These are phyloP conservation scores for Cossypha polioptera DNA, from an alignment of 2,797 vertebrate species.

Conservation along the genomic window DNA sequence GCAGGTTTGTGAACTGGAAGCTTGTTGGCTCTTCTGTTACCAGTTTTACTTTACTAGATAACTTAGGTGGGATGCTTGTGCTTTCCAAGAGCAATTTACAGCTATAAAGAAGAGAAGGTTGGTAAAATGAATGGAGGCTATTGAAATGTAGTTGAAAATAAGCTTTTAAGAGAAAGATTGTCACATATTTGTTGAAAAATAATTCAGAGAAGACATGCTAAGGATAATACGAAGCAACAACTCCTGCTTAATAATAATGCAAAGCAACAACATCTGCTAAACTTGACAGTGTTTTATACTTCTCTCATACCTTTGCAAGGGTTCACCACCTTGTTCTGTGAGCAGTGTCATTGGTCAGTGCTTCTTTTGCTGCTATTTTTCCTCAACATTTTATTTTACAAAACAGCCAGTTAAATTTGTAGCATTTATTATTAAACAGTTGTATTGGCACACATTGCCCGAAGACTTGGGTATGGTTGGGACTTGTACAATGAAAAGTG, in stretches of 20 bases:
- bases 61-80: neutral
- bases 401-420: neutral
- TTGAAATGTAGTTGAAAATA: neutral
- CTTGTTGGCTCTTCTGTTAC: neutral
- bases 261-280: neutral
- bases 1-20: neutral
- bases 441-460: neutral
- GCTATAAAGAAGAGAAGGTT: neutral
- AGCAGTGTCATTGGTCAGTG: neutral
- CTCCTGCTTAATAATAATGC: neutral
- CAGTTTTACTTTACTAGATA: neutral
- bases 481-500: neutral
- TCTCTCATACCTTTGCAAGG: neutral
- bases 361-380: neutral
- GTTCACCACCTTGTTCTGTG: neutral
- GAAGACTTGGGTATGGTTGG: neutral
- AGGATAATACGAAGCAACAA: neutral
- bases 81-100: neutral
- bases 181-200: neutral
- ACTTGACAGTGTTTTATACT: neutral
- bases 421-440: neutral
- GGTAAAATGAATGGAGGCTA: neutral
- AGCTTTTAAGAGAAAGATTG: neutral
- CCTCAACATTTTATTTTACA: neutral
- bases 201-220: neutral